Base-by-base conservation (phyloP, 2,113 vertebrate genomes). In the Antennarius striatus region DNA sequence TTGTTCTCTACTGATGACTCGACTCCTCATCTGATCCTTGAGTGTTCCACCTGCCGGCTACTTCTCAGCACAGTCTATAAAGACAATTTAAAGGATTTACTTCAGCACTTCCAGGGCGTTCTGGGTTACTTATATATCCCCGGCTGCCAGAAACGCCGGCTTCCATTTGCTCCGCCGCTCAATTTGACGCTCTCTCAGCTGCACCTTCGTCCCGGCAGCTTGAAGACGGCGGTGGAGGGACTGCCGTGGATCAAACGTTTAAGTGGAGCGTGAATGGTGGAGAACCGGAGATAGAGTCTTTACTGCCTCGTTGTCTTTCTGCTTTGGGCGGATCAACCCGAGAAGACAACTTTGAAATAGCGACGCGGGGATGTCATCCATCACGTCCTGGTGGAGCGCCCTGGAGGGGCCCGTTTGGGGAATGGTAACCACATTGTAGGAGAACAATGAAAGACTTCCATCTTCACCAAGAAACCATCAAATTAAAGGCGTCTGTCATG, bases 221-320 rank as follows among this genome's bases (percentile, higher is more conserved):
- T 56, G 16, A 36, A 22, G 22, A 22, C 22, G 53, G 57, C 68
- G 65, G 28, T n/a, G 77, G 73, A 75, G 69, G 66, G 56, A 64
- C 65, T 11, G 42, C 61, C 28, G 7, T 4, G 83, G 79, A 85
- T 88, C 68, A 88, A 83, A 79, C 58, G 81, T 63, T 63, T 46
- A 80, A 76, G 80, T 47, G 68, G 64, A 86, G 80, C 68, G 65
- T 89, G 77, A 80, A 80, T 50, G 16, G 46, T 11, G 56, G 63
- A 28, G 71, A 64, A 69, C 80, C 55, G 6, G 42, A 75, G 71
- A 57, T 30, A 36, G 52, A 71, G 67, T 60, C 39, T 56, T 54
- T 51, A 64, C 50, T 22, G 17, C 65, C 71, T 73, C 59, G 39
- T 42, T 68, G 62, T 59, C 60, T 64, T 60, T 45, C 65, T 32